Evolutionary conservation across 2,113 vertebrate species (phyloP).

Genomic region (Ascaphus truei): DNA sequence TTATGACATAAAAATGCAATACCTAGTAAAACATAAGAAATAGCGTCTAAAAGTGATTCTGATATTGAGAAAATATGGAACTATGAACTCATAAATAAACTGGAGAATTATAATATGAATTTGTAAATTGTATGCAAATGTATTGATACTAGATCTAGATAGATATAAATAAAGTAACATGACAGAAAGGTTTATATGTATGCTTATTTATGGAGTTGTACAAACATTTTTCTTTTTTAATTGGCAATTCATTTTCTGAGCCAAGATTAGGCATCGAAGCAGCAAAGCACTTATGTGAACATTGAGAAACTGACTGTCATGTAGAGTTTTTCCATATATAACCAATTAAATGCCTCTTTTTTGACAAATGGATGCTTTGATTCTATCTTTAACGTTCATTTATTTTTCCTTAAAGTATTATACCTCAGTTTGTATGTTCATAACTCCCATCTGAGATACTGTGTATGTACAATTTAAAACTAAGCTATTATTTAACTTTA

Average conservation of each 20-base stretch:
- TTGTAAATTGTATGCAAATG: conserved; percentile 81
- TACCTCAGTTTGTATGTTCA: no score
- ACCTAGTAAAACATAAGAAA: conserved; percentile 76
- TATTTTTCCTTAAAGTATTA: not conserved
- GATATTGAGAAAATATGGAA: conserved; percentile 72
- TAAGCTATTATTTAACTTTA: no score
- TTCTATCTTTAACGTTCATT: conserved; percentile 35
- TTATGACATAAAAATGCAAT: not conserved
- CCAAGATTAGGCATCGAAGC: conserved; percentile 75
- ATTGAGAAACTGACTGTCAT: conserved; percentile 79
- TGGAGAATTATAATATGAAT: conserved; percentile 72
- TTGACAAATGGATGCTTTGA: conserved; percentile 71
- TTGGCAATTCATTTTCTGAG: conserved; percentile 82
- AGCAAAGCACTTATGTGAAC: conserved; percentile 73
- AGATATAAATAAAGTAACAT: conserved; percentile 76
- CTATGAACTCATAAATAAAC: conserved; percentile 74
- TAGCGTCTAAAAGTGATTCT: conserved; percentile 72
- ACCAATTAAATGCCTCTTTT: conserved; percentile 78
- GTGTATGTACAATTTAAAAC: no score
- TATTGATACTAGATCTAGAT: conserved; percentile 72
- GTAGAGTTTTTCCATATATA: conserved; percentile 74
- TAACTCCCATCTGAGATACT: no score
- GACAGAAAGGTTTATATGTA: conserved; percentile 77
- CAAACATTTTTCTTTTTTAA: conserved; percentile 85
- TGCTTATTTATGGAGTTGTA: conserved; percentile 78